Percentiles rank a stretch among this genome's conserved stretches.
phyloP scores from a whole-genome alignment of 1,140 invertebrate genomes.

The Lethrus apterus region DNA sequence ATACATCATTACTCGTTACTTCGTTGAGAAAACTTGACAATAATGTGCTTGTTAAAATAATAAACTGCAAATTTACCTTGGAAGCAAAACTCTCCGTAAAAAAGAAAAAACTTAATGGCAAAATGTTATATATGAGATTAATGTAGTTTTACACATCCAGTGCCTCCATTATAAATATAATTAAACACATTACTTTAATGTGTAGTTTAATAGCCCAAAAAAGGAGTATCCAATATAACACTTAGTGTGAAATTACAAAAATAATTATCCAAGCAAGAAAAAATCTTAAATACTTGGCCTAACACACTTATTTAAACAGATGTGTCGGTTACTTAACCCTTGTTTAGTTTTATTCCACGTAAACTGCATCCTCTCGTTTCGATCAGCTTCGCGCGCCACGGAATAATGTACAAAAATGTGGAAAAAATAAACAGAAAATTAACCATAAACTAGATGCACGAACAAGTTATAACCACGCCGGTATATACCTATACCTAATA shows the following conservation, averaged over 20 bases:
- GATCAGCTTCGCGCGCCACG: neutral
- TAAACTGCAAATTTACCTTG: slow-evolving; percentile 1
- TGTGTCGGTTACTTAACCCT: slow-evolving; percentile 9
- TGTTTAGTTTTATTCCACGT: slow-evolving; percentile 1
- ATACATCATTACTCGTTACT: no score
- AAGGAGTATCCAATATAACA: slow-evolving; percentile 11
- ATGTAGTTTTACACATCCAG: slow-evolving; percentile 3
- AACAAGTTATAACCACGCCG: slow-evolving; percentile 10
- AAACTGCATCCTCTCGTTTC: neutral
- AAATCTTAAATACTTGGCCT: slow-evolving; percentile 3
- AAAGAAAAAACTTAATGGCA: neutral
- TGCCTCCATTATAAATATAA: slow-evolving; percentile 7
- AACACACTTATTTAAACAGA: slow-evolving; percentile 19
- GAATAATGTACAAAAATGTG: no score
- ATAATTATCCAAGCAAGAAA: slow-evolving; percentile 5
- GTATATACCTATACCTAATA: slow-evolving; percentile 10
- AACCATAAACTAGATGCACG: slow-evolving; percentile 16
- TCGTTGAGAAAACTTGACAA: slow-evolving; percentile 5
- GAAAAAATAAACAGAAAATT: slow-evolving; percentile 6
- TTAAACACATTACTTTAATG: slow-evolving; percentile 11
- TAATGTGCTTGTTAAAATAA: slow-evolving; percentile 9
- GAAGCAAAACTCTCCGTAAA: neutral
- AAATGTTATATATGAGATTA: slow-evolving; percentile 4
- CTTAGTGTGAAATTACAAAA: slow-evolving; percentile 7
- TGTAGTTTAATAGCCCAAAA: neutral